Base-by-base conservation (phyloP, 2,888 invertebrate species). In the Cancer borealis region DNA sequence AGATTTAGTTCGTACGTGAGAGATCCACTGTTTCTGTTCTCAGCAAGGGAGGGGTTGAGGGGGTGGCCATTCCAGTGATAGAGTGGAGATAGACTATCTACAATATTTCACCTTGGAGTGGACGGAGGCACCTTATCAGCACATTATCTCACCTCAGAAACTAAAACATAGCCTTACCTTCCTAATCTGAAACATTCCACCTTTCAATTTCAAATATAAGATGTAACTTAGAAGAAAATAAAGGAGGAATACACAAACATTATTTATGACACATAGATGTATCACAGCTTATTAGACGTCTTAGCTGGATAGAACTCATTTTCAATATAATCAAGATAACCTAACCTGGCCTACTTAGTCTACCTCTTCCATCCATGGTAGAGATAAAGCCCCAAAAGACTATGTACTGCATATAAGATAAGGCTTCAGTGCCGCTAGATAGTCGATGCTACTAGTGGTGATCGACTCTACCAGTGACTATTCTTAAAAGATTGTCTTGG, bases 81-180 rank as follows among this genome's bases (percentile, higher is more conserved):
- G 66, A 21, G 66, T n/a, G 21, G 66, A 66, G 66, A 66, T 66
- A 66, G 66, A 6, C 66, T 66, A 21, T 66, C 66, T 66, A n/a
- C 66, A 66, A 21, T 66, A 21, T 66, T 3, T 66, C 66, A 66
- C 66, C 66, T 66, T 66, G 66, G 66, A 66, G n/a, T 66, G 66
- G 66, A 66, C 66, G 66, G 66, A n/a, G 66, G 66, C 66, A 66
- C 66, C n/a, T 66, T 66, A 66, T 66, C 66, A 66, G 66, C 66
- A 17, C 2, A 66, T 66, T n/a, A 66, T 66, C 66, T 66, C 14
- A 66, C n/a, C 66, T 66, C n/a, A 66, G n/a, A n/a, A 66, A n/a
- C n/a, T 6, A 66, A 66, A 66, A 66, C 66, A 66, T n/a, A 5
- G 5, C 66, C n/a, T 66, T n/a, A n/a, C 66, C 66, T 21, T 66